These are phyloP conservation scores for Byasa hedistus DNA, from an alignment of 2,888 invertebrate species.

Conservation along the genomic window DNA sequence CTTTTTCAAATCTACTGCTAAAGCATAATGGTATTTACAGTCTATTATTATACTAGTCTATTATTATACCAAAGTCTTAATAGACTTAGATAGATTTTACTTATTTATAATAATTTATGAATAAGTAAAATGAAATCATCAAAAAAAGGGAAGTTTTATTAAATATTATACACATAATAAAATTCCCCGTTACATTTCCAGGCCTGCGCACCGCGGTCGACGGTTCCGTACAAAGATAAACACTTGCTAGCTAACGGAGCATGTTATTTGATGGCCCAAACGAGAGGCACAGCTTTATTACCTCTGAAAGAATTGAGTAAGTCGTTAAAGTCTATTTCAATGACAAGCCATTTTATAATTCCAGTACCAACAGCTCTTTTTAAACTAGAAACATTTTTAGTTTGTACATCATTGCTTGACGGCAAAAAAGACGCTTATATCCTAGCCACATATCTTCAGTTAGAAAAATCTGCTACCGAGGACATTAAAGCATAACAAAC, in stretches of 20 bases:
- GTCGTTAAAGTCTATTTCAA: not conserved
- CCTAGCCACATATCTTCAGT: not conserved
- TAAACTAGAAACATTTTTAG: not conserved
- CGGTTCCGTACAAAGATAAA: constrained; percentile 20
- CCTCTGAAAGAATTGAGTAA: constrained; percentile 28
- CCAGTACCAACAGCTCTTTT: too few species aligned
- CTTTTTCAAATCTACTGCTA: too few species aligned
- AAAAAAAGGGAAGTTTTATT: too few species aligned
- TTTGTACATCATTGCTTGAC: not conserved
- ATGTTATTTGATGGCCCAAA: constrained; percentile 22
- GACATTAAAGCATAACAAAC: too few species aligned
- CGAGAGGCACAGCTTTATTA: constrained; percentile 10
- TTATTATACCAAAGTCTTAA: too few species aligned
- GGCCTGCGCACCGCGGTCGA: constrained; percentile 25
- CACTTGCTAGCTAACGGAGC: constrained; percentile 23
- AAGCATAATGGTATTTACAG: too few species aligned
- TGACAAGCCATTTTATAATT: too few species aligned
- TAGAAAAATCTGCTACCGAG: not conserved
- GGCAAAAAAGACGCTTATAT: not conserved
- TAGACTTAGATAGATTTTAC: too few species aligned
- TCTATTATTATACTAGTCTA: too few species aligned
- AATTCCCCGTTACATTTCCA: constrained; percentile 4
- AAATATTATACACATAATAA: too few species aligned
- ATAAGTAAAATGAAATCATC: too few species aligned
- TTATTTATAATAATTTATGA: too few species aligned